Evolutionary conservation across 2,113 vertebrate species (phyloP), one percentile per base, ranked within the genome.

Genomic region (Chelonoidis abingdonii): DNA sequence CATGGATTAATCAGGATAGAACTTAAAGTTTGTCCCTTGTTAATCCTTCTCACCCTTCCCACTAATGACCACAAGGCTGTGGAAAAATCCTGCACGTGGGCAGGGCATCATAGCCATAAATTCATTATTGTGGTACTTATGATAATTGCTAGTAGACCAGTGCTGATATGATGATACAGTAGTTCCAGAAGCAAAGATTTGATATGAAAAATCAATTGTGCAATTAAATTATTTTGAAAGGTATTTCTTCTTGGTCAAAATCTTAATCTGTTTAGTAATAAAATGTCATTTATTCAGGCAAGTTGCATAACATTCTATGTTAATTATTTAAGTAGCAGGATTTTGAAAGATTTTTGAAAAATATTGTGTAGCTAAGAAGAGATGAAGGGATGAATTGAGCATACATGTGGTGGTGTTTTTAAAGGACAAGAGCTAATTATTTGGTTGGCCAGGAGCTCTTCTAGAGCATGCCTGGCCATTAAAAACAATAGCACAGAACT

Each of bases 381-480:
- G 56, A 12, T 72, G 24, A 80, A 56, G 52, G 54, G 72, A 44
- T 62, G 35, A 6, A 49, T 93, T n/a, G 7, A 75, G 21, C 27
- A 53, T 79, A 24, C 41, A 65, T 25, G 24, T 44, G 1, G 1
- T 84, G 49, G 31, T 87, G 89, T 97, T 97, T 97, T 93, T 62
- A 90, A 79, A 96, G 93, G 84, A 85, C 52, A 72, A 86, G 50
- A 90, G 88, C 50, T 75, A 93, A 79, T 96, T 96, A 92, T 53
- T 50, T 29, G 49, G 31, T 92, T 97, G 92, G 87, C 81, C 92
- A 81, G 57, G 79, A 83, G 72, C 83, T 79, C 50, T 94, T 96
- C 69, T 78, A 69, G 54, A 59, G 13, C 24, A 6, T 56, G 44
- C 62, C 52, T 84, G 94, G 31, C 80, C 80, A 50, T 80, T 80